A percentile compares a stretch with the other conserved stretches of the same genome.
Evolutionary conservation across 2,888 invertebrate genomes (phyloP).

Genomic region (Julus scandinavius): DNA sequence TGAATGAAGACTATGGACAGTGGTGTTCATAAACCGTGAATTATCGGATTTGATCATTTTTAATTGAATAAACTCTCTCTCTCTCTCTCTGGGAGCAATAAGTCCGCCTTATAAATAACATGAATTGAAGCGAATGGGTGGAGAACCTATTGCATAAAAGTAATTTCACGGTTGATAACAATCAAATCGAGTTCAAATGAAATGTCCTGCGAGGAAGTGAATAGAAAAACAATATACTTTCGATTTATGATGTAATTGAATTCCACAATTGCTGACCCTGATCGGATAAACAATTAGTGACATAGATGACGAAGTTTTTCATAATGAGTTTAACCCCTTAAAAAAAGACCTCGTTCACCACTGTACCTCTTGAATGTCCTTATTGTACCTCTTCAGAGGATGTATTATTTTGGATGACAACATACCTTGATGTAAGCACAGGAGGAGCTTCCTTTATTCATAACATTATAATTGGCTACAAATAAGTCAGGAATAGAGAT

Average conservation of each 20-base stretch:
- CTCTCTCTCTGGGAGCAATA: constrained; percentile 17
- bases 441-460: too few species aligned
- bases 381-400: too few species aligned
- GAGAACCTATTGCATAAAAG: neutral
- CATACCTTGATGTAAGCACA: too few species aligned
- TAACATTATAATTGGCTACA: too few species aligned
- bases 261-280: neutral
- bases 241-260: constrained; percentile 21
- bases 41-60: constrained; percentile 1
- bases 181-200: constrained; percentile 12
- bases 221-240: constrained; percentile 20
- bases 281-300: neutral
- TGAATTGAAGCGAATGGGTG: constrained; percentile 22
- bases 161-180: constrained; percentile 21
- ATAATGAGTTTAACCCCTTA: neutral
- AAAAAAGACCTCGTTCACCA: neutral
- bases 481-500: too few species aligned
- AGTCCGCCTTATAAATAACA: neutral
- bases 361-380: too few species aligned
- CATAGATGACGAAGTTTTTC: neutral
- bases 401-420: too few species aligned
- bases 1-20: neutral
- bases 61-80: neutral
- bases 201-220: neutral
- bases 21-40: constrained; percentile 27